Evolutionary conservation across 2,888 invertebrate species (phyloP).

Genomic region (Anodontia alba): DNA sequence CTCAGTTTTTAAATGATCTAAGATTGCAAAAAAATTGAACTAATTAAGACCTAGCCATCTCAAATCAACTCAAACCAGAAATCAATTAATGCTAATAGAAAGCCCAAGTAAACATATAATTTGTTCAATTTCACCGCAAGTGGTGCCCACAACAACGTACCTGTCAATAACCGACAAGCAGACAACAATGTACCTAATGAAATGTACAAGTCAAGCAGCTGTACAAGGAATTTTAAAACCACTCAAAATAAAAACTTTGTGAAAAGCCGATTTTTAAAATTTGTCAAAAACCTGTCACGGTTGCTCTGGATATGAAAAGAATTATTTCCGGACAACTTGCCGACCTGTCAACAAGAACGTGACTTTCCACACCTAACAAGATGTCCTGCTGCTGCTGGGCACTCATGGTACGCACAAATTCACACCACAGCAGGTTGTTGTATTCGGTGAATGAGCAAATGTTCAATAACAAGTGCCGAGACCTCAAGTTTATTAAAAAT

Average conservation of each 20-base stretch:
- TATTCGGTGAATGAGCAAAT: too few species aligned
- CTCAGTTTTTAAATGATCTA: background rate
- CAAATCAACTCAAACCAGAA: background rate
- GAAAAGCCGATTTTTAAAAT: background rate
- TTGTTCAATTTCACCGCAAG: background rate
- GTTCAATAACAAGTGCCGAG: too few species aligned
- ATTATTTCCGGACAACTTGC: background rate
- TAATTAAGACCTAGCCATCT: background rate
- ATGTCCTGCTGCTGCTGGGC: background rate
- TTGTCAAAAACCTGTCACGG: conserved; percentile 2
- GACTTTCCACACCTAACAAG: conserved; percentile 11
- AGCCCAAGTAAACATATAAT: conserved; percentile 4
- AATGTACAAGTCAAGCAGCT: background rate
- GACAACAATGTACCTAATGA: background rate
- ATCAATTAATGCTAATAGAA: background rate
- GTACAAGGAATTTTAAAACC: background rate
- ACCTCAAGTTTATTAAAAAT: too few species aligned
- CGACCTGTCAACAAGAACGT: background rate
- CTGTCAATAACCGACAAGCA: background rate
- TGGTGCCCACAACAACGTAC: background rate
- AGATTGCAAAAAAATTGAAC: background rate
- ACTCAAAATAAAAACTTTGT: background rate
- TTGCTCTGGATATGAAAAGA: background rate
- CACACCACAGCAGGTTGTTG: background rate
- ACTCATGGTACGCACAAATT: background rate